Conservation (phyloP, 2,113 vertebrate genomes). For the Pristiophorus japonicus region DNA sequence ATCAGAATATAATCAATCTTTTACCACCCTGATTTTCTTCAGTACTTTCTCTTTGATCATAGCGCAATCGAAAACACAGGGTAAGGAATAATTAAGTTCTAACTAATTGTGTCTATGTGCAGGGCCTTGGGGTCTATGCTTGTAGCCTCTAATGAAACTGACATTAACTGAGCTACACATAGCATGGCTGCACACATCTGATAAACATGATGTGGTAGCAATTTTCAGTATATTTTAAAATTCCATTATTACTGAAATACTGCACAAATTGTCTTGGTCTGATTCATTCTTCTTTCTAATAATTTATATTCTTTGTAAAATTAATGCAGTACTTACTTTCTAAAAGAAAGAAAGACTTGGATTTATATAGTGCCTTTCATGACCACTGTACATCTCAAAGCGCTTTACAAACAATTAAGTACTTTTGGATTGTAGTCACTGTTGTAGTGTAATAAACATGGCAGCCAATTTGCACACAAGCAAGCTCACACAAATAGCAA, state of each 20-base stretch:
- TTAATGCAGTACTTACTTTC: not conserved
- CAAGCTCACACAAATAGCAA: no score
- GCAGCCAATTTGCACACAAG: no score
- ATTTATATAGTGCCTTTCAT: no score
- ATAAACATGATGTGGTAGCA: not conserved
- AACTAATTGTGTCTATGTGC: constrained; percentile 52
- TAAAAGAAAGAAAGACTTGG: no score
- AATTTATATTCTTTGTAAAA: not conserved
- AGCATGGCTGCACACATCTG: constrained; percentile 3
- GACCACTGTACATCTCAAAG: no score
- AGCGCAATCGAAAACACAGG: constrained; percentile 63
- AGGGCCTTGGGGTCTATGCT: constrained; percentile 46
- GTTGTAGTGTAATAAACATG: no score
- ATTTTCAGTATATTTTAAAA: not conserved
- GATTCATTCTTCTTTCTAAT: not conserved
- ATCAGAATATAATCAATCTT: constrained; percentile 71
- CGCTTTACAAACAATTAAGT: no score
- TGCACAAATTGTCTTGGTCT: not conserved
- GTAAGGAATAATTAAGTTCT: constrained; percentile 66
- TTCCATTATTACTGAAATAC: not conserved
- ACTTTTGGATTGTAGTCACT: no score
- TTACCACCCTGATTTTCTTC: constrained; percentile 63
- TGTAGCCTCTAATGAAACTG: constrained; percentile 49
- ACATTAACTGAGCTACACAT: constrained; percentile 28
- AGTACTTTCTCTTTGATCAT: constrained; percentile 69